Conservation (phyloP, 2,888 invertebrate genomes). For the Rutpela maculata region DNA sequence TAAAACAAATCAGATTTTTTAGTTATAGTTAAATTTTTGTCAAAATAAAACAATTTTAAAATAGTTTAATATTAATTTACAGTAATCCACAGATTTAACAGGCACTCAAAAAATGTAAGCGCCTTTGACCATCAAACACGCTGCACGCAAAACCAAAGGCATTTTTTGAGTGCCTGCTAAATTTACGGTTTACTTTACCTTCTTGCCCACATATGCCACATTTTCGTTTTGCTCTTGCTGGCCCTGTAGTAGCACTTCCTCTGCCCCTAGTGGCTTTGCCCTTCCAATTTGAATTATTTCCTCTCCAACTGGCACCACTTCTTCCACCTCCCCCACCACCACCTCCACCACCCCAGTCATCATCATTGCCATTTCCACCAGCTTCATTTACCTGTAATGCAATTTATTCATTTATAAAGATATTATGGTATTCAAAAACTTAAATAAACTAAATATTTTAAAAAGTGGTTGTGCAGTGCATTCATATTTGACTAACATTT, state of each 20-base stretch:
- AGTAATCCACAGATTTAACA: no score
- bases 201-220: conserved; percentile 86
- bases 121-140: no score
- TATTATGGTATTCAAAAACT: neutral
- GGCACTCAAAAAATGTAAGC: no score
- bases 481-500: no score
- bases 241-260: conserved; percentile 55
- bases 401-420: neutral
- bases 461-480: no score
- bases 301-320: conserved; percentile 51
- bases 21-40: neutral
- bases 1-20: conserved; percentile 52
- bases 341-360: conserved; percentile 58
- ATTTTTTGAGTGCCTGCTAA: no score
- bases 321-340: conserved; percentile 65
- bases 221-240: conserved; percentile 75
- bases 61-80: no score
- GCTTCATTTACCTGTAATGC: conserved; percentile 41
- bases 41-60: neutral
- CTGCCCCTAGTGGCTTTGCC: conserved; percentile 56
- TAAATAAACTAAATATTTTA: no score
- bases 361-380: conserved; percentile 44
- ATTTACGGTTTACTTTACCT: conserved; percentile 77
- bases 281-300: conserved; percentile 57
- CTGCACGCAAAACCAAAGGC: no score